These are phyloP conservation scores for Trinectes maculatus DNA, from an alignment of 2,113 vertebrate genomes.

Conservation along the genomic window DNA sequence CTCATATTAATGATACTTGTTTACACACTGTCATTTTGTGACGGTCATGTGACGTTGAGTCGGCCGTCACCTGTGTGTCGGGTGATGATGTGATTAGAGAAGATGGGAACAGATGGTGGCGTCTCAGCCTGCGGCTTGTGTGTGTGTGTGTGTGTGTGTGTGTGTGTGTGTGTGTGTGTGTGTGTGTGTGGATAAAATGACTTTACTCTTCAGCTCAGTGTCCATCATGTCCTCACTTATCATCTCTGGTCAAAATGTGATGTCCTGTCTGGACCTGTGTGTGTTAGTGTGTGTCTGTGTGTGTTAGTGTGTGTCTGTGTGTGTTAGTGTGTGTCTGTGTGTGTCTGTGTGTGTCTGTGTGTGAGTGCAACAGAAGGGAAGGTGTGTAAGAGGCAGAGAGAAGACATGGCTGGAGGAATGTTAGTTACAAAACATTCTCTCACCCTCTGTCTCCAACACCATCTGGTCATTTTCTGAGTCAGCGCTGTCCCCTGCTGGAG, in stretches of 20 bases:
- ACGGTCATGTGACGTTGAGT: too few species aligned
- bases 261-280: too few species aligned
- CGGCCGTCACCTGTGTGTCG: too few species aligned
- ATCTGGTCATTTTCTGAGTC: slow-evolving; percentile 80
- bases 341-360: slow-evolving; percentile 32
- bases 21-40: too few species aligned
- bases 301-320: slow-evolving; percentile 31
- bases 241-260: too few species aligned
- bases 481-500: slow-evolving; percentile 60
- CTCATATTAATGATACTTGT: too few species aligned
- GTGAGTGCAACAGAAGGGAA: slow-evolving; percentile 63
- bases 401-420: slow-evolving; percentile 72
- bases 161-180: slow-evolving; percentile 29
- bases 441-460: slow-evolving; percentile 39
- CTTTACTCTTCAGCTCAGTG: too few species aligned
- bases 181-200: slow-evolving; percentile 30
- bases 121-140: slow-evolving; percentile 65
- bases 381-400: slow-evolving; percentile 80
- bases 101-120: slow-evolving; percentile 75
- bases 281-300: slow-evolving; percentile 23
- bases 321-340: slow-evolving; percentile 34
- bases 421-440: slow-evolving; percentile 38
- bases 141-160: slow-evolving; percentile 32
- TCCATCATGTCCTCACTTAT: too few species aligned
- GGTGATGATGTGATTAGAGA: slow-evolving; percentile 65